These are phyloP conservation scores for Microplitis demolitor DNA, from an alignment of 1,140 invertebrate species.

Conservation along the genomic window DNA sequence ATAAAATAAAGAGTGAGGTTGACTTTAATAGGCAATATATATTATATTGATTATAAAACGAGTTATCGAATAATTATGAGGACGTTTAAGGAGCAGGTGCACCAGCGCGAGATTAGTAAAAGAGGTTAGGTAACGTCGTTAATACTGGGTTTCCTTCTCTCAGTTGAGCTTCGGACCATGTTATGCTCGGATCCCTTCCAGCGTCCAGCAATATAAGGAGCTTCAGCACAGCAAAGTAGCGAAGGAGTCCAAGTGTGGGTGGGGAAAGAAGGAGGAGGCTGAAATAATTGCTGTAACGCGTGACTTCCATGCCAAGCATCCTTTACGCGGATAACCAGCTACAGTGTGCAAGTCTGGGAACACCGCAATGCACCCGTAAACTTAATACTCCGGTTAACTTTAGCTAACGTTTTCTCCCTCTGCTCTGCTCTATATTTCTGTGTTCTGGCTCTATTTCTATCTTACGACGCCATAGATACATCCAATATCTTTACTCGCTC, in stretches of 20 bases:
- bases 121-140: constrained; percentile 29
- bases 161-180: constrained; percentile 5
- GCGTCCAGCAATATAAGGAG: constrained; percentile 19
- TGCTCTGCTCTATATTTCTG: not conserved
- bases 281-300: constrained; percentile 54
- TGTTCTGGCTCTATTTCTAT: not conserved
- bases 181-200: not conserved
- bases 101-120: constrained; percentile 37
- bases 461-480: constrained; percentile 6
- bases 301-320: constrained; percentile 50
- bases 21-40: not conserved
- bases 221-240: constrained; percentile 5
- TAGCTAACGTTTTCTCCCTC: not conserved
- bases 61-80: constrained; percentile 43
- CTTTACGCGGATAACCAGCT: constrained; percentile 4
- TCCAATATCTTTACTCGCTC: constrained; percentile 15
- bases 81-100: constrained; percentile 37
- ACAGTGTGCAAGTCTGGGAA: constrained; percentile 31
- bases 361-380: constrained; percentile 55
- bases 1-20: not conserved
- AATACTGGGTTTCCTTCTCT: constrained; percentile 27
- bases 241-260: constrained; percentile 30
- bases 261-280: constrained; percentile 35
- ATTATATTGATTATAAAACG: constrained; percentile 1
- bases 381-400: constrained; percentile 40